Percentiles rank a stretch among this genome's conserved stretches.
Evolutionary conservation across 2,797 vertebrate species (phyloP).

Genomic region (Brotula barbata): DNA sequence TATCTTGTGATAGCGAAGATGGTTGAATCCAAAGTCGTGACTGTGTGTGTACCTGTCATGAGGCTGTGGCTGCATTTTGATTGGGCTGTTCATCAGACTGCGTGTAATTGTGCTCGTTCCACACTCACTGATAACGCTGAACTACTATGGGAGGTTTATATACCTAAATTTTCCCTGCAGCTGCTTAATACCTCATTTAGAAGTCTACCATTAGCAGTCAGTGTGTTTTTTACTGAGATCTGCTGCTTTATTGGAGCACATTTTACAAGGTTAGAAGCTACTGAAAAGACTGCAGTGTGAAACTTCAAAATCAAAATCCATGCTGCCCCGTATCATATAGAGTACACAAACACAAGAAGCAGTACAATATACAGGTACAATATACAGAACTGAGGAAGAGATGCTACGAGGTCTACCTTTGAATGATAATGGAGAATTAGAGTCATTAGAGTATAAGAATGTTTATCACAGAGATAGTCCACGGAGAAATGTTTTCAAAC

Average conservation of each 20-base stretch:
- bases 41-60: not conserved
- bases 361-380: not conserved
- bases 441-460: conserved; percentile 29
- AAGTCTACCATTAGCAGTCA: not conserved
- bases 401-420: conserved; percentile 32
- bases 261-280: too few relatives aligned
- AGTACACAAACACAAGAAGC: too few relatives aligned
- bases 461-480: conserved; percentile 33
- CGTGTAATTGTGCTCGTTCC: conserved; percentile 5
- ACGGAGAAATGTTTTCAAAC: conserved; percentile 30
- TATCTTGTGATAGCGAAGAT: not conserved
- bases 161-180: not conserved
- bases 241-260: too few relatives aligned
- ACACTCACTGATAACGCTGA: conserved; percentile 17
- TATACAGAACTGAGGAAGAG: conserved; percentile 2
- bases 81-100: not conserved
- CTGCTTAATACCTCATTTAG: conserved; percentile 5
- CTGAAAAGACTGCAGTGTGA: too few relatives aligned
- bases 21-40: not conserved
- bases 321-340: too few relatives aligned
- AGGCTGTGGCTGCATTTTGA: not conserved
- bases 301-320: too few relatives aligned
- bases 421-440: conserved; percentile 51
- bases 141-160: not conserved
- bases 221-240: too few relatives aligned